A percentile compares a stretch with the other conserved stretches of the same genome.
phyloP scores from a whole-genome alignment of 2,113 vertebrate species.

The Theristicus caerulescens region DNA sequence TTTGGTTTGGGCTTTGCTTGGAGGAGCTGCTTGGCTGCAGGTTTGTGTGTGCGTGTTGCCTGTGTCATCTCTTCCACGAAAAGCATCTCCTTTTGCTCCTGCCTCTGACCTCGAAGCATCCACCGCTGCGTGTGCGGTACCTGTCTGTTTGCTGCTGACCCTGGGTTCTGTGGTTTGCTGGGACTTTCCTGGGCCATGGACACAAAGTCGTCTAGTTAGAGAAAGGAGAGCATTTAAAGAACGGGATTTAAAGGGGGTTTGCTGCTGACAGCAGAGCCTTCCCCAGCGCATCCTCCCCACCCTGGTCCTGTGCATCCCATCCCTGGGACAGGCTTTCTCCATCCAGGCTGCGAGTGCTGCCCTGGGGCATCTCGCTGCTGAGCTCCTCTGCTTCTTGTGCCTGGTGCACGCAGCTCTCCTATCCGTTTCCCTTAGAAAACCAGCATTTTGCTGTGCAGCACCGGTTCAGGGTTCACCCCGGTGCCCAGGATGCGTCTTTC shows the following conservation, averaged over 20 bases:
- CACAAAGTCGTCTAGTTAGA: background rate
- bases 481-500: background rate
- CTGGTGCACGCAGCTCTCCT: too few relatives aligned
- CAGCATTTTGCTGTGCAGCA: background rate
- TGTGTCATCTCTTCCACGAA: background rate
- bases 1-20: background rate
- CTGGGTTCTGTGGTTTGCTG: background rate
- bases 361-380: background rate
- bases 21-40: background rate
- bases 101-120: background rate
- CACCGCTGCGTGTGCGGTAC: fast-evolving
- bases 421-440: fast-evolving
- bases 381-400: background rate
- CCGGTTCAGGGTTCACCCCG: background rate
- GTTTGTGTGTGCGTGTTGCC: fast-evolving
- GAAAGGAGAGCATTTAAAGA: background rate
- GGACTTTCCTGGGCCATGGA: background rate
- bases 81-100: background rate
- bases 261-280: background rate
- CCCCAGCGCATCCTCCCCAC: fast-evolving
- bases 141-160: background rate
- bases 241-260: background rate
- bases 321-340: background rate
- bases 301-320: background rate
- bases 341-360: too few relatives aligned